Conservation (phyloP, 1,140 invertebrate species). For the Neoseiulus cucumeris region DNA sequence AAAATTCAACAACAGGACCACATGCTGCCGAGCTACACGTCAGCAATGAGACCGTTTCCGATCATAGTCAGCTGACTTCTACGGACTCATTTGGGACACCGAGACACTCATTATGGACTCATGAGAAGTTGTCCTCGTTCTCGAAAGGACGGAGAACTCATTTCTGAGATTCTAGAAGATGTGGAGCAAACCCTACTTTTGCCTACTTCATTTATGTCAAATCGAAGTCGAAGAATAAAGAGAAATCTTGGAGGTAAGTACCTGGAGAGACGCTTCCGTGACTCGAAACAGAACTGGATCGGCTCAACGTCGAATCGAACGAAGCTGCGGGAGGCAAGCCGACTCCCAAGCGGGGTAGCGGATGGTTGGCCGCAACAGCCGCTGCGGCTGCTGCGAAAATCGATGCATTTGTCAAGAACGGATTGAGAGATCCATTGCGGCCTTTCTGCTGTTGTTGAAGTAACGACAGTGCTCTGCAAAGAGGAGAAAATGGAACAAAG, state of each 20-base stretch:
- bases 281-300: slow-evolving; percentile 6
- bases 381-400: not conserved
- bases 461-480: not conserved
- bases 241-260: not conserved
- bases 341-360: not conserved
- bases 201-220: too few species aligned
- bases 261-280: not conserved
- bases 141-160: too few species aligned
- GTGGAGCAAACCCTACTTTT: not conserved
- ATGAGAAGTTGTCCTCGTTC: too few species aligned
- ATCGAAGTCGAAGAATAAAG: too few species aligned
- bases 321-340: not conserved
- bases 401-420: not conserved
- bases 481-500: not conserved
- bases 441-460: not conserved
- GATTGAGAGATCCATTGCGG: not conserved
- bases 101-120: too few species aligned
- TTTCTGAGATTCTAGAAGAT: not conserved
- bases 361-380: not conserved
- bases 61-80: too few species aligned
- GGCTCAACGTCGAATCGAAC: not conserved
- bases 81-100: too few species aligned
- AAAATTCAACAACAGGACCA: too few species aligned
- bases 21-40: too few species aligned
- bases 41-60: too few species aligned